Evolutionary conservation across 1,140 invertebrate species (phyloP), one percentile per base, ranked within the genome.

Genomic region (Drosophila lini): DNA sequence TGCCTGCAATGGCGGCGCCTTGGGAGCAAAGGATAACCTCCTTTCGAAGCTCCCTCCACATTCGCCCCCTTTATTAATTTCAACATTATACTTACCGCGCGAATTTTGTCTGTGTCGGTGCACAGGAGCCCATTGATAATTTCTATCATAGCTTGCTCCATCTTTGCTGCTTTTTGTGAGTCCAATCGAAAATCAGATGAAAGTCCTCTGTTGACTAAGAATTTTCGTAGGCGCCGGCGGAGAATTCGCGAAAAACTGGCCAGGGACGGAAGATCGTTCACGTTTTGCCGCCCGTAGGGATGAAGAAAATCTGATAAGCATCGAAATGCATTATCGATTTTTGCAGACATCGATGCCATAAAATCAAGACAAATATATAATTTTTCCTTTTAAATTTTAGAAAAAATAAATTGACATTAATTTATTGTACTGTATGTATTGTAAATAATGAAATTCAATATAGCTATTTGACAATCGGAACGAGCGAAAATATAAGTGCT

Each of bases 21-120:
- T 7, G 15, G 45, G 19, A 16, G 22, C 5, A 19, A 36, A 69
- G 65, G 65, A 69, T 47, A 56, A 73, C 74, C 68, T 47, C 56
- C 65, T 34, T 71, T 40, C 3, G 1, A 38, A 28, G 32, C 25
- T 25, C 10, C 28, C 32, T 42, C 2, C 28, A 41, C 36, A 48
- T 56, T 48, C 22, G 48, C 9, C 48, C 31, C 32, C 40, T 15
- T 52, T 11, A 25, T 5, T 13, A 42, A 8, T 5, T 3, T 6
- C 9, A n/a, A 28, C 19, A 25, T 15, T 8, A 8, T 47, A 25
- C 53, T 74, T 93, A 95, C 95, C 93, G 94, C 90, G 73, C 93
- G 92, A 76, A 95, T 94, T 3, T 91, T 80, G 52, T 92, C 73
- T 9, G 70, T 92, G n/a, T 92, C 92, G 9, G 81, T 60, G 45